Conservation (phyloP, 2,888 invertebrate species). For the Heliconius hortense region DNA sequence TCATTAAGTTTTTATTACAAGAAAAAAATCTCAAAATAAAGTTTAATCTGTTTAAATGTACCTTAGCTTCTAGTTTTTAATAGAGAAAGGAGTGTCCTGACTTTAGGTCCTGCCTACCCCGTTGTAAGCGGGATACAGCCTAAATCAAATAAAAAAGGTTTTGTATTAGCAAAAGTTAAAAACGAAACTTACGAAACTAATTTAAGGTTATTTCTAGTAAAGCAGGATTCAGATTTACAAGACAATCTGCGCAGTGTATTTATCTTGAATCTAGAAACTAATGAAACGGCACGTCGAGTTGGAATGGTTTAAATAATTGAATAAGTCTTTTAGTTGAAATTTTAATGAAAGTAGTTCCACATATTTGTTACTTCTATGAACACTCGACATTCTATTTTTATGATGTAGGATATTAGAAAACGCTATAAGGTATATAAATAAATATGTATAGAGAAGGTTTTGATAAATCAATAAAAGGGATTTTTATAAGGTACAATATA, state of each 20-base stretch:
- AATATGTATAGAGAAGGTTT: too few relatives aligned
- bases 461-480: too few relatives aligned
- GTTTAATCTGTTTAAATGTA: not conserved
- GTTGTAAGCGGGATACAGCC: too few relatives aligned
- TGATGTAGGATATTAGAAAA: too few relatives aligned
- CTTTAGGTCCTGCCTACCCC: too few relatives aligned
- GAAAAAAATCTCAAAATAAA: not conserved
- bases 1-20: not conserved
- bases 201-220: not conserved
- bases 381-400: too few relatives aligned
- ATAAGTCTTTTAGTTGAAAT: not conserved
- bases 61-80: not conserved
- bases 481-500: too few relatives aligned
- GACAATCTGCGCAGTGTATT: not conserved
- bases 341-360: not conserved
- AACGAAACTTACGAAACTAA: not conserved
- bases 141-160: too few relatives aligned
- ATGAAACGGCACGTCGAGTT: not conserved
- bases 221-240: conserved; percentile 8
- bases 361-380: not conserved
- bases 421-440: too few relatives aligned
- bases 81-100: not conserved
- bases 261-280: conserved; percentile 2
- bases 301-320: not conserved
- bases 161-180: not conserved